Evolutionary conservation across 2,888 invertebrate genomes (phyloP).

Genomic region (Mesorhabditis belari): DNA sequence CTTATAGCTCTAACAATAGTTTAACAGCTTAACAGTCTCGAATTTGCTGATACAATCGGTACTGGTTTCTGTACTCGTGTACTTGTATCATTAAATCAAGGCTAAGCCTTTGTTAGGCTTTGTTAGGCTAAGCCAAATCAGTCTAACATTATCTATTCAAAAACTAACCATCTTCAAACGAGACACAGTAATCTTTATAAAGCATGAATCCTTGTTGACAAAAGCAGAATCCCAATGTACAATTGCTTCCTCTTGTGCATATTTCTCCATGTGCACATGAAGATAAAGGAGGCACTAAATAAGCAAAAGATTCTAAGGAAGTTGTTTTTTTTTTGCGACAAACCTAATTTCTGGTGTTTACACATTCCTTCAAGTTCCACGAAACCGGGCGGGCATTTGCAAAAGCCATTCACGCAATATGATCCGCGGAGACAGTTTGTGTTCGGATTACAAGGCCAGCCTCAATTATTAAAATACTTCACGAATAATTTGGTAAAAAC

Average conservation of each 20-base stretch:
- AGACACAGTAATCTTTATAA: constrained; percentile 2
- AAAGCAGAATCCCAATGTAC: constrained; percentile 38
- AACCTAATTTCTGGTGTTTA: constrained; percentile 16
- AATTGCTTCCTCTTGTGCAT: constrained; percentile 40
- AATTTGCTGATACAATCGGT: too few relatives aligned
- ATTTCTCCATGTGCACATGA: constrained; percentile 35
- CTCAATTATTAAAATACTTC: too few relatives aligned
- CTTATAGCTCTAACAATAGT: too few relatives aligned
- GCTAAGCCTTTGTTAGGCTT: too few relatives aligned
- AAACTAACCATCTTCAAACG: neutral
- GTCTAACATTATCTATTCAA: neutral
- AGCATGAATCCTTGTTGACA: constrained; percentile 31
- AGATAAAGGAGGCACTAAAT: constrained; percentile 34
- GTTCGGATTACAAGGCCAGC: constrained; percentile 4
- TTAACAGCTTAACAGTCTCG: too few relatives aligned
- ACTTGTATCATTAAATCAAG: too few relatives aligned
- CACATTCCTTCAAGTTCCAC: constrained; percentile 19
- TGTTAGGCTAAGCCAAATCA: too few relatives aligned
- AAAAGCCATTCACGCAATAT: constrained; percentile 23
- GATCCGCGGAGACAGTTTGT: constrained; percentile 23
- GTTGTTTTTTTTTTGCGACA: too few relatives aligned
- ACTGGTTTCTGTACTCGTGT: too few relatives aligned
- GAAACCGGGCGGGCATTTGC: constrained; percentile 32
- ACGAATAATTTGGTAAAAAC: too few relatives aligned
- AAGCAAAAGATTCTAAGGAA: constrained; percentile 1